A percentile compares a stretch with the other conserved stretches of the same genome.
phyloP scores from a whole-genome alignment of 2,797 vertebrate species.

The Paguma larvata region DNA sequence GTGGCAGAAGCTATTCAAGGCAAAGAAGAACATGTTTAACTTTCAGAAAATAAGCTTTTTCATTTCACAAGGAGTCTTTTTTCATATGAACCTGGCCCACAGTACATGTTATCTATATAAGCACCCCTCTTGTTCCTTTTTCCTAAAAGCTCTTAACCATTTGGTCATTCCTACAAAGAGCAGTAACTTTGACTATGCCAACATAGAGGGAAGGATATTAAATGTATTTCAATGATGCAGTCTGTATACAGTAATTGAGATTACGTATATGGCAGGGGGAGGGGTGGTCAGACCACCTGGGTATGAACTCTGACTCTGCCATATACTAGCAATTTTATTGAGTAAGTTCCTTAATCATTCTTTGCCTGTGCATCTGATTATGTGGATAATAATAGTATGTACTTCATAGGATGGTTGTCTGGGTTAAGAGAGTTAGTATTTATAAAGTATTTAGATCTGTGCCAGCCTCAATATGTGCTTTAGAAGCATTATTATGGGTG shows the following conservation, averaged over 20 bases:
- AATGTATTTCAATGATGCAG: neutral
- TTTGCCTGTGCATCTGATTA: conserved; percentile 22
- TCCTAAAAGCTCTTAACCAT: neutral
- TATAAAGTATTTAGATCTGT: neutral
- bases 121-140: neutral
- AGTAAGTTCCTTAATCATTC: neutral
- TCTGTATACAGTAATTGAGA: neutral
- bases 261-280: neutral
- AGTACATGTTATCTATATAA: neutral
- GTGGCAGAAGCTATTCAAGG: neutral
- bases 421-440: neutral
- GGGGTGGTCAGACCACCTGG: neutral
- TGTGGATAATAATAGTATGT: neutral
- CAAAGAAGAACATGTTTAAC: neutral
- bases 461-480: neutral
- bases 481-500: conserved; percentile 9
- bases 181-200: neutral
- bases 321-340: neutral
- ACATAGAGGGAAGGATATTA: neutral
- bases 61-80: conserved; percentile 7
- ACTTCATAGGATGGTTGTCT: neutral
- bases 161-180: neutral
- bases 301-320: neutral
- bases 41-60: conserved; percentile 47
- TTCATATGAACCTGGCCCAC: neutral